phyloP scores from a whole-genome alignment of 2,113 vertebrate genomes.

The Salvelinus namaycush region DNA sequence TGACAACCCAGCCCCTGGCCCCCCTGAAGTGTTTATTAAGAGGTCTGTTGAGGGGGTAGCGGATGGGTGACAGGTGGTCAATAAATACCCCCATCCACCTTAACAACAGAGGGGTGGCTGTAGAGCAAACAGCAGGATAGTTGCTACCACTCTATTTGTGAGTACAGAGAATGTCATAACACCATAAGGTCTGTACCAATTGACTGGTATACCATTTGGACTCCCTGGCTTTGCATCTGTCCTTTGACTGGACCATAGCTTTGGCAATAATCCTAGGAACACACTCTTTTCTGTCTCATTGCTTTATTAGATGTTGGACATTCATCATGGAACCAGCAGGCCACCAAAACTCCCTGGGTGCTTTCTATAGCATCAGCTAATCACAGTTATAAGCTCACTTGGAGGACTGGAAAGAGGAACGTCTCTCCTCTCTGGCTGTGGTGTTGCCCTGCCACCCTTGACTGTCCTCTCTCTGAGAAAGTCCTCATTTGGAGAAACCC shows the following conservation, averaged over 20 bases:
- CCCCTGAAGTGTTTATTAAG: conserved; percentile 19
- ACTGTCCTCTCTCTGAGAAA: conserved; percentile 54
- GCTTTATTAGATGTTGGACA: conserved; percentile 51
- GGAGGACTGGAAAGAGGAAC: conserved; percentile 38
- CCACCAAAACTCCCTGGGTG: background rate
- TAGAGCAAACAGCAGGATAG: conserved; percentile 48
- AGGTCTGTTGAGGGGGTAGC: conserved; percentile 47
- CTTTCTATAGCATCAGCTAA: conserved; percentile 60
- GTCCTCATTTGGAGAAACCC: conserved; percentile 68
- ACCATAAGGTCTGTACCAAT: conserved; percentile 31
- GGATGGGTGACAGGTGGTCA: conserved; percentile 40
- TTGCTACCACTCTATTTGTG: no score
- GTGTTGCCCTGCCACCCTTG: conserved; percentile 52
- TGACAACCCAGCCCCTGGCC: conserved; percentile 44
- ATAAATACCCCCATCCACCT: conserved; percentile 1
- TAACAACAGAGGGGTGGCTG: conserved; percentile 36
- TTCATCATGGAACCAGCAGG: conserved; percentile 28
- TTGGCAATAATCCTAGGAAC: no score
- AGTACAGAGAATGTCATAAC: no score
- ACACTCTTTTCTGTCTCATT: no score
- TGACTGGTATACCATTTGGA: conserved; percentile 33
- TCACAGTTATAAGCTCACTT: conserved; percentile 66
- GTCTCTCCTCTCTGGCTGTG: background rate
- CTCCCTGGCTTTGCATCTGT: background rate
- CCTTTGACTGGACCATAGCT: conserved; percentile 19